Conservation (phyloP, 2,888 invertebrate genomes). For the Crocallis elinguaria region DNA sequence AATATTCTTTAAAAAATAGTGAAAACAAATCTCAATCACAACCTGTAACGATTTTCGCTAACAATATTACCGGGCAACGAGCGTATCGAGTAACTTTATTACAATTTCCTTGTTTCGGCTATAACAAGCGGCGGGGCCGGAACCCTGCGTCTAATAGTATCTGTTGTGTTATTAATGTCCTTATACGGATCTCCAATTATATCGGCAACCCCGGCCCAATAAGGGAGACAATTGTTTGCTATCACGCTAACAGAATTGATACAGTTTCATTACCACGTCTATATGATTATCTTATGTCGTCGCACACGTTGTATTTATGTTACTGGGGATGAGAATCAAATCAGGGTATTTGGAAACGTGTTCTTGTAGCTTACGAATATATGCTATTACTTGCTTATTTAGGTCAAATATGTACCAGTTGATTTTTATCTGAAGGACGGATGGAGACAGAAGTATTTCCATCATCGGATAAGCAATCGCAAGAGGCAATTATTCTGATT, state of each 20-base stretch:
- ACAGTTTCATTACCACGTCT: conserved; percentile 38
- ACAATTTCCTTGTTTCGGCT: conserved; percentile 70
- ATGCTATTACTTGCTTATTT: background rate
- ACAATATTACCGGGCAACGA: conserved; percentile 64
- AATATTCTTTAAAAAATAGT: background rate
- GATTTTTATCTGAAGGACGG: too few species aligned
- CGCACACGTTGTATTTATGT: conserved; percentile 13
- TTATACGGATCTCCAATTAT: conserved; percentile 75
- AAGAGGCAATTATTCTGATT: too few species aligned
- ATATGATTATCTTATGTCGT: conserved; percentile 31
- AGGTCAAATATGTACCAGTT: too few species aligned
- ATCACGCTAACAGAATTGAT: conserved; percentile 49
- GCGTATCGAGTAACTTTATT: conserved; percentile 67
- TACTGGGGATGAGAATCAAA: conserved; percentile 18
- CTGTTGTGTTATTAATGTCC: conserved; percentile 79
- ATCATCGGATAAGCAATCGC: too few species aligned
- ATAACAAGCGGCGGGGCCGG: conserved; percentile 65
- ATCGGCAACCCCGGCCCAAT: conserved; percentile 50
- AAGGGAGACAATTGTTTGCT: conserved; percentile 43
- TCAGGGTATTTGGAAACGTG: background rate
- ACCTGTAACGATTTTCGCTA: conserved; percentile 62
- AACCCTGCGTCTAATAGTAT: conserved; percentile 67
- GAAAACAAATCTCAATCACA: conserved; percentile 49
- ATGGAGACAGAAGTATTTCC: too few species aligned
- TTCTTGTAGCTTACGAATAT: background rate